Evolutionary conservation across 2,888 invertebrate species (phyloP).

Genomic region (Empis stercorea): DNA sequence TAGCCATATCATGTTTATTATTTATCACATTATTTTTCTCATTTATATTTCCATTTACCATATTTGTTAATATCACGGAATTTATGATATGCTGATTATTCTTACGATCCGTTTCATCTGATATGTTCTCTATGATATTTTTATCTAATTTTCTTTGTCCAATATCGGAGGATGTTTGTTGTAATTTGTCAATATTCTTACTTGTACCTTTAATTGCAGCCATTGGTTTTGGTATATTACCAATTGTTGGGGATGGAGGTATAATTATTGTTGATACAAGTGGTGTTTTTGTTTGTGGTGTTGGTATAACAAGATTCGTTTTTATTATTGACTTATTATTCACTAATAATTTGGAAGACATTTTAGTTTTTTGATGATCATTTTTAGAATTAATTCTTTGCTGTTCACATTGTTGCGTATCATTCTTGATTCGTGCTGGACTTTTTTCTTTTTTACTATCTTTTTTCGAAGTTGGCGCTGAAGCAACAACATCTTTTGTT

Average conservation of each 20-base stretch:
- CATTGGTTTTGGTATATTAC: constrained; percentile 75
- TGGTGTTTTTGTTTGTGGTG: neutral
- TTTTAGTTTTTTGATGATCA: constrained; percentile 30
- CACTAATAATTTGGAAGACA: constrained; percentile 22
- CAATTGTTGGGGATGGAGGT: constrained; percentile 18
- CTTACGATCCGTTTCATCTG: no score
- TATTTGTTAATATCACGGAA: no score
- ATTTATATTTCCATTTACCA: no score
- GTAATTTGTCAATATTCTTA: constrained; percentile 39
- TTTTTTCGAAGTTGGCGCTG: no score
- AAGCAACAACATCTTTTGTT: neutral
- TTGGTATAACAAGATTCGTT: neutral
- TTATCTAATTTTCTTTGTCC: no score
- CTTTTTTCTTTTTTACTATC: constrained; percentile 14
- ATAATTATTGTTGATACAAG: constrained; percentile 1
- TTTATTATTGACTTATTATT: neutral
- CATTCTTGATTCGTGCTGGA: constrained; percentile 8
- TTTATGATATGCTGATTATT: no score
- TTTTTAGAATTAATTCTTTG: constrained; percentile 3
- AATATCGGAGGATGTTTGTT: no score
- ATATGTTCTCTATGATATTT: no score
- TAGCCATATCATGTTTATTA: no score
- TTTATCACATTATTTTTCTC: no score
- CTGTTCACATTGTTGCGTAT: constrained; percentile 7
- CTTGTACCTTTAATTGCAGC: constrained; percentile 75